These are phyloP conservation scores for Agriopis aurantiaria DNA, from an alignment of 2,888 invertebrate species.

Conservation along the genomic window DNA sequence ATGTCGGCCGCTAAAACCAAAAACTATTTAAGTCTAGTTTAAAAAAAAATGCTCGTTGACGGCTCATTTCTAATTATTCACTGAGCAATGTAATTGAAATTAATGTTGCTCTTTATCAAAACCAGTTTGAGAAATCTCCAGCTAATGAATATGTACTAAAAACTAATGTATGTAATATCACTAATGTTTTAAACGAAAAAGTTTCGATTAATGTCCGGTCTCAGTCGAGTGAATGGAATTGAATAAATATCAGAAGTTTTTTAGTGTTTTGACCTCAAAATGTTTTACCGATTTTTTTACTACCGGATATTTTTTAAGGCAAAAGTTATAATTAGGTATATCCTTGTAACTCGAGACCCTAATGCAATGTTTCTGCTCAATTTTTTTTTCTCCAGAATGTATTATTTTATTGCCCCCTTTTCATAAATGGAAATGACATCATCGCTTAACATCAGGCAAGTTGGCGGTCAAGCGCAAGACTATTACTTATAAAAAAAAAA, in stretches of 20 bases:
- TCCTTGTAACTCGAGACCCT: not conserved
- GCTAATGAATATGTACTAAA: conserved; percentile 37
- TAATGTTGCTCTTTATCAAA: conserved; percentile 37
- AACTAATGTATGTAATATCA: conserved; percentile 20
- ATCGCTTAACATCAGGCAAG: too few species aligned
- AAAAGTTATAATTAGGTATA: not conserved
- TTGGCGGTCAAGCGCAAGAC: too few species aligned
- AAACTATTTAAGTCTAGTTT: conserved; percentile 14
- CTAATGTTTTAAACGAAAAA: conserved; percentile 32
- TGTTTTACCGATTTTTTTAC: conserved; percentile 13
- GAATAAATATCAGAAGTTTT: conserved; percentile 5
- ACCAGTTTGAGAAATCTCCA: conserved; percentile 41
- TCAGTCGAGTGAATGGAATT: not conserved
- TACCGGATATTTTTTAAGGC: conserved; percentile 8
- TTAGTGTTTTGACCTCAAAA: conserved; percentile 30
- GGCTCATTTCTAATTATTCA: conserved; percentile 13
- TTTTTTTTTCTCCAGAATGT: not conserved
- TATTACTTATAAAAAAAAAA: too few species aligned
- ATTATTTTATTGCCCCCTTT: too few species aligned
- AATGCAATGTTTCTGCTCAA: not conserved
- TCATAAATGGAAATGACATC: too few species aligned
- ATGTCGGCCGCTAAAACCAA: not conserved
- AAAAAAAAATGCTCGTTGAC: conserved; percentile 8
- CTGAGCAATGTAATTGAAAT: conserved; percentile 31
- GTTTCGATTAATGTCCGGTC: conserved; percentile 16